Percentiles rank a stretch among this genome's conserved stretches.
These are phyloP conservation scores for Solenopsis fugax DNA, from an alignment of 1,140 invertebrate genomes.

Conservation along the genomic window DNA sequence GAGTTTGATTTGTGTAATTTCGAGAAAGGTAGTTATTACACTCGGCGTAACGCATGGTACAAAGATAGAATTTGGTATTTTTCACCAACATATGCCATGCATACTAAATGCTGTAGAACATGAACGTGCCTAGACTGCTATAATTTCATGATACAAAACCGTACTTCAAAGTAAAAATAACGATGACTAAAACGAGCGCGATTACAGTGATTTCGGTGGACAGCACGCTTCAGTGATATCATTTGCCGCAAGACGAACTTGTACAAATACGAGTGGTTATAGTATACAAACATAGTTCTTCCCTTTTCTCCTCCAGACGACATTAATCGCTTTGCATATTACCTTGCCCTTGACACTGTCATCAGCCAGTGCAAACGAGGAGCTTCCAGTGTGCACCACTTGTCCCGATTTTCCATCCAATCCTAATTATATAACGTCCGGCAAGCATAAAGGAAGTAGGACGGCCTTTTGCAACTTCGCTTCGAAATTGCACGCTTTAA, in stretches of 20 bases:
- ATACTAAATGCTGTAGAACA: slow-evolving; percentile 8
- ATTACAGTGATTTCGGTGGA: not conserved
- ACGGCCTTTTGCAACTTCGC: slow-evolving; percentile 34
- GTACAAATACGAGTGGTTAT: not conserved
- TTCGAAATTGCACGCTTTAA: slow-evolving; percentile 52
- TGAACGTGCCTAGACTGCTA: not conserved
- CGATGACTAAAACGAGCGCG: not conserved
- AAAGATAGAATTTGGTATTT: slow-evolving; percentile 33
- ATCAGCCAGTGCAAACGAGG: slow-evolving; percentile 4
- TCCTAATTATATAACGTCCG: slow-evolving; percentile 56
- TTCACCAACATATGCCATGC: not conserved
- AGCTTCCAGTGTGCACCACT: slow-evolving; percentile 13
- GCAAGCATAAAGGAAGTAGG: slow-evolving; percentile 50
- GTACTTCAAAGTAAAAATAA: not conserved
- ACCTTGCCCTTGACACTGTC: slow-evolving; percentile 53
- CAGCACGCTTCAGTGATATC: not conserved
- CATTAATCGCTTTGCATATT: slow-evolving; percentile 45
- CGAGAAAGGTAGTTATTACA: slow-evolving; percentile 2
- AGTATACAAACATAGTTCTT: not conserved
- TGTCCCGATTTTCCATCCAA: slow-evolving; percentile 52
- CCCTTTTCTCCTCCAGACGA: not conserved
- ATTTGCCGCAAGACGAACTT: not conserved
- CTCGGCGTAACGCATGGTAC: not conserved
- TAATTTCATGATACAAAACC: not conserved
- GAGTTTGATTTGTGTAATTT: slow-evolving; percentile 43